Evolutionary conservation across 2,888 invertebrate species (phyloP).

Genomic region (Diarsia brunnea): DNA sequence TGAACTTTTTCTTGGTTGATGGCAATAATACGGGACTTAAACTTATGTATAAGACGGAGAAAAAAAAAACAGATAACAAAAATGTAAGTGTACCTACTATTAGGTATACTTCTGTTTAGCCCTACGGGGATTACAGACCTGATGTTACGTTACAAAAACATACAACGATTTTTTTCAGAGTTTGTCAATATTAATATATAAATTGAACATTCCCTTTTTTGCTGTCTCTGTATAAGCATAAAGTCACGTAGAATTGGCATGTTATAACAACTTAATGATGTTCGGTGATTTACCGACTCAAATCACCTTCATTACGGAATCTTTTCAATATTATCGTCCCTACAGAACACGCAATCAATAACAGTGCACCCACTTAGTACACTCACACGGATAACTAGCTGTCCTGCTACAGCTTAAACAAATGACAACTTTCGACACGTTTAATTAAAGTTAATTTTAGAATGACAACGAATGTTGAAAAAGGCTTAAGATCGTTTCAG

Average conservation of each 20-base stretch:
- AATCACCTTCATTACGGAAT: constrained; percentile 63
- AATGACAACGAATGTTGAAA: neutral
- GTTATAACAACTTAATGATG: constrained; percentile 68
- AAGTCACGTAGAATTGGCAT: constrained; percentile 62
- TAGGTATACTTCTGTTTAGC: too few relatives aligned
- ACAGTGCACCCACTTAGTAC: constrained; percentile 48
- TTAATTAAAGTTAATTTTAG: constrained; percentile 36
- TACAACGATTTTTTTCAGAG: neutral
- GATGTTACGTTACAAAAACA: too few relatives aligned
- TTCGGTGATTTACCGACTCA: constrained; percentile 67
- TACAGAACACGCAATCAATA: constrained; percentile 51
- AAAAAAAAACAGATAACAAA: too few relatives aligned
- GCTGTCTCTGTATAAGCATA: constrained; percentile 20
- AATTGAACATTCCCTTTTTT: neutral
- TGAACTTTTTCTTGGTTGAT: too few relatives aligned
- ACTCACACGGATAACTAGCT: neutral
- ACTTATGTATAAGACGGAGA: too few relatives aligned
- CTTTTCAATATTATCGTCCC: constrained; percentile 56
- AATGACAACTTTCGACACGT: constrained; percentile 17
- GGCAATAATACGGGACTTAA: too few relatives aligned
- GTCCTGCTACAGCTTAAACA: constrained; percentile 14
- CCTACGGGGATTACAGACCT: too few relatives aligned
- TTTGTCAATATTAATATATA: neutral
- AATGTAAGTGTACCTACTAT: too few relatives aligned
- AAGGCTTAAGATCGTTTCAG: neutral